Evolutionary conservation across 2,113 vertebrate genomes (phyloP).

Genomic region (Percopsis transmontana): DNA sequence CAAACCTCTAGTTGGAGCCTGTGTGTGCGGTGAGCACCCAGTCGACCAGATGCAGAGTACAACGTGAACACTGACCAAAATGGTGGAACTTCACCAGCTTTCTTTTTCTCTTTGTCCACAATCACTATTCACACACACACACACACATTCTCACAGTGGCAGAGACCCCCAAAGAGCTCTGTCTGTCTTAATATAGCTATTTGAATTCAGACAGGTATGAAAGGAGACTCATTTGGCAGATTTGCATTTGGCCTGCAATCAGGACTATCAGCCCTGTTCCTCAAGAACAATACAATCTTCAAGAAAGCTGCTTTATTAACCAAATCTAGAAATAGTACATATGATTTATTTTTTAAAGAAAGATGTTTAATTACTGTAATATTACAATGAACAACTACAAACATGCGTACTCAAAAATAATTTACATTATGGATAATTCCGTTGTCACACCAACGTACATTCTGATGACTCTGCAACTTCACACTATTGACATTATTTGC

Average conservation of each 20-base stretch:
- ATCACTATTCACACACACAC: not conserved
- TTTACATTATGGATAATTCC: not conserved
- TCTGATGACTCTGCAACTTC: not conserved
- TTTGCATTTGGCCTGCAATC: constrained; percentile 57
- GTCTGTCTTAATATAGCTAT: constrained; percentile 49
- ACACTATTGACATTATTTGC: not conserved
- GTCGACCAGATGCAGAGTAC: constrained; percentile 7
- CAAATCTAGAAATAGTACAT: not conserved
- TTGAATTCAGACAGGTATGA: constrained; percentile 55
- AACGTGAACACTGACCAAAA: constrained; percentile 31
- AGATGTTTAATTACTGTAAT: not conserved
- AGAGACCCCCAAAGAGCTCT: constrained; percentile 15
- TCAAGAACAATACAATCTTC: not conserved
- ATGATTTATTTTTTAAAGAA: not conserved
- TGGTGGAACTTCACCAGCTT: constrained; percentile 36
- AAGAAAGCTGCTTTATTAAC: not conserved
- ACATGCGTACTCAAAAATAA: too few species aligned
- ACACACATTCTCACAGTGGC: constrained; percentile 1
- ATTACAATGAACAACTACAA: not conserved
- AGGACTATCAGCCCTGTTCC: not conserved
- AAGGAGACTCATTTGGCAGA: constrained; percentile 49
- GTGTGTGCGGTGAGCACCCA: constrained; percentile 2
- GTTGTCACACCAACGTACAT: not conserved
- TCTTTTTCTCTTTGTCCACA: not conserved
- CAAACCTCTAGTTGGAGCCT: constrained; percentile 21